phyloP scores from a whole-genome alignment of 2,113 vertebrate species.

The Anarhynchus alexandrinus region DNA sequence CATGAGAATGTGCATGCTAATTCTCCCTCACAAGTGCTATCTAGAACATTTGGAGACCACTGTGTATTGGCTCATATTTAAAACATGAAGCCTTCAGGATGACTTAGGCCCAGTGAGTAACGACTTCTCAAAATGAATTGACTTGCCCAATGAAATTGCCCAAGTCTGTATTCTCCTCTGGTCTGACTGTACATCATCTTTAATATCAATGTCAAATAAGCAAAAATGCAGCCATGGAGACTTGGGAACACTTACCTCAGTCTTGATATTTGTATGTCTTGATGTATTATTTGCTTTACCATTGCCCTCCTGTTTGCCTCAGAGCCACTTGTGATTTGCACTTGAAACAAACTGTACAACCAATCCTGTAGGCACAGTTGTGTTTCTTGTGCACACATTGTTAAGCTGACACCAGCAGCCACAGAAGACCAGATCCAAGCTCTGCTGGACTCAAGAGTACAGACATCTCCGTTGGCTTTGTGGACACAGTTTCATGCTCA shows the following conservation, averaged over 20 bases:
- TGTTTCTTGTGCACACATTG: fast-evolving
- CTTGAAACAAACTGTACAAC: neutral
- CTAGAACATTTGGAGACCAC: neutral
- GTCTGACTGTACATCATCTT: neutral
- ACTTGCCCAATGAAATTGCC: neutral
- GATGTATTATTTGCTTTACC: neutral
- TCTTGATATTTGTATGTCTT: neutral
- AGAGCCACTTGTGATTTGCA: neutral
- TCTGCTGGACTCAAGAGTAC: neutral
- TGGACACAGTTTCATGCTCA: neutral
- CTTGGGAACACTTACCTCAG: neutral
- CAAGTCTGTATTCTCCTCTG: neutral
- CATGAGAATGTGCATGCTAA: neutral
- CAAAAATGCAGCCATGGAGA: neutral
- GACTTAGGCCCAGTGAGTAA: neutral
- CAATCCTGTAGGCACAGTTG: neutral
- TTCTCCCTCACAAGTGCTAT: neutral
- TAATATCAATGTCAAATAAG: neutral
- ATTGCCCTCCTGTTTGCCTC: neutral
- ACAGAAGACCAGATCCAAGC: neutral
- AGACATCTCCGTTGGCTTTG: fast-evolving
- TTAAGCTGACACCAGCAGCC: neutral
- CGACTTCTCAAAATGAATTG: neutral
- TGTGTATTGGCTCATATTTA: neutral
- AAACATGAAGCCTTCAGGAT: neutral